Conservation (phyloP, 2,888 invertebrate species). For the Apoda limacodes region DNA sequence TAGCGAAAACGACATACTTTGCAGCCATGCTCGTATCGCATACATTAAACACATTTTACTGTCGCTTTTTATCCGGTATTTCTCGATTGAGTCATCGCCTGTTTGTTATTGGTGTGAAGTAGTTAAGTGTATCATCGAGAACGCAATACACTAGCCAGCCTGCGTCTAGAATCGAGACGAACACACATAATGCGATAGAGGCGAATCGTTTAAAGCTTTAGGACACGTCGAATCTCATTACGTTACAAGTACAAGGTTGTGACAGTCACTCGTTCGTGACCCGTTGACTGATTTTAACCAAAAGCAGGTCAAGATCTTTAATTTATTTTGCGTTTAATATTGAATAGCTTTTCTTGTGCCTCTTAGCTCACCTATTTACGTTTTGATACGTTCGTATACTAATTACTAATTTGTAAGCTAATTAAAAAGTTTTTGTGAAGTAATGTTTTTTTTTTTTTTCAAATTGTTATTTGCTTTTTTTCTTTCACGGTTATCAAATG, state of each 20-base stretch:
- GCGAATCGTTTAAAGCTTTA: constrained; percentile 30
- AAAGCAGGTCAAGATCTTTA: constrained; percentile 64
- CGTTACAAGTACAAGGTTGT: constrained; percentile 51
- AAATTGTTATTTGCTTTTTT: no score
- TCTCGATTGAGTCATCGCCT: constrained; percentile 46
- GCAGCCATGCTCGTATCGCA: constrained; percentile 27
- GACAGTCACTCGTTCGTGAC: constrained; percentile 65
- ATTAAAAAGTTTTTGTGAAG: no score
- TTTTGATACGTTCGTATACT: no score
- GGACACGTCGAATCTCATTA: constrained; percentile 42
- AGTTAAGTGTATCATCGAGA: no score
- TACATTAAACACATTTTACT: no score
- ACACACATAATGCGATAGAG: no score
- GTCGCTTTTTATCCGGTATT: constrained; percentile 58
- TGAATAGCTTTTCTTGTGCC: constrained; percentile 33
- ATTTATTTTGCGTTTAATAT: constrained; percentile 49
- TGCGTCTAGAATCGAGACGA: neutral
- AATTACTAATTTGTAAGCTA: no score
- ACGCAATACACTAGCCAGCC: constrained; percentile 27
- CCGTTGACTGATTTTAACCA: constrained; percentile 61
- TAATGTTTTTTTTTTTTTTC: no score
- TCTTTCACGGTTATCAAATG: no score
- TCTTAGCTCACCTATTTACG: constrained; percentile 20
- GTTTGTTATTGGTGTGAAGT: no score
- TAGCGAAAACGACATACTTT: constrained; percentile 65